Evolutionary conservation across 2,888 invertebrate genomes (phyloP).

Genomic region (Meta bourneti): DNA sequence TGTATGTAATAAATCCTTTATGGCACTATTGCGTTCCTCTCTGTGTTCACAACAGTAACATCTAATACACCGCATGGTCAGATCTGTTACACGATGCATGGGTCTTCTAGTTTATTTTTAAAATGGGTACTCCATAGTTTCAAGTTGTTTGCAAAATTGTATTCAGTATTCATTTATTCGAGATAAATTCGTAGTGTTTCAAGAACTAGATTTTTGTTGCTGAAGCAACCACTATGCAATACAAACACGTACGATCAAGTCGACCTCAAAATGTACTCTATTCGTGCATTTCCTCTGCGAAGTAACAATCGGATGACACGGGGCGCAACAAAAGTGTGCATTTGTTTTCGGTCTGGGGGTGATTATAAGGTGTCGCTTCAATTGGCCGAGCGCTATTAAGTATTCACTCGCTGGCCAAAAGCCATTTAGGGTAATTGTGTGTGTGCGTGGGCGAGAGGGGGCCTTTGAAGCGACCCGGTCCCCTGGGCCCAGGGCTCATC

Average conservation of each 20-base stretch:
- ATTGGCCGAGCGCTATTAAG: constrained; percentile 51
- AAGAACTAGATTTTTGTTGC: too few species aligned
- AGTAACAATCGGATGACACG: neutral
- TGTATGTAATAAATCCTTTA: too few species aligned
- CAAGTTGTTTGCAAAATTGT: too few species aligned
- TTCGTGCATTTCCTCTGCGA: neutral
- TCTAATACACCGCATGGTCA: too few species aligned
- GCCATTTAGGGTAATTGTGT: constrained; percentile 76
- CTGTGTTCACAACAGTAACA: too few species aligned
- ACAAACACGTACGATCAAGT: neutral
- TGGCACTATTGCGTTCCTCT: too few species aligned
- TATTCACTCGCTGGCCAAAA: constrained; percentile 58
- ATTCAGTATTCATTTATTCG: too few species aligned
- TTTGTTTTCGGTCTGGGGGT: neutral
- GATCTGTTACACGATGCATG: too few species aligned
- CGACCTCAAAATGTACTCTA: neutral
- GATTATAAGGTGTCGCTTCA: neutral
- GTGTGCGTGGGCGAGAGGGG: constrained; percentile 6
- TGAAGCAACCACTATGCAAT: too few species aligned
- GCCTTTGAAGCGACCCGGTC: constrained; percentile 32
- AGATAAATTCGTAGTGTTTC: too few species aligned
- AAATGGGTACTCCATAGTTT: too few species aligned
- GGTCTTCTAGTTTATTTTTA: too few species aligned
- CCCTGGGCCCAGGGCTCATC: constrained; percentile 65
- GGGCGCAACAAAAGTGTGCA: neutral